A percentile compares a stretch with the other conserved stretches of the same genome.
phyloP scores from a whole-genome alignment of 2,797 vertebrate species.

The Natrix natrix region DNA sequence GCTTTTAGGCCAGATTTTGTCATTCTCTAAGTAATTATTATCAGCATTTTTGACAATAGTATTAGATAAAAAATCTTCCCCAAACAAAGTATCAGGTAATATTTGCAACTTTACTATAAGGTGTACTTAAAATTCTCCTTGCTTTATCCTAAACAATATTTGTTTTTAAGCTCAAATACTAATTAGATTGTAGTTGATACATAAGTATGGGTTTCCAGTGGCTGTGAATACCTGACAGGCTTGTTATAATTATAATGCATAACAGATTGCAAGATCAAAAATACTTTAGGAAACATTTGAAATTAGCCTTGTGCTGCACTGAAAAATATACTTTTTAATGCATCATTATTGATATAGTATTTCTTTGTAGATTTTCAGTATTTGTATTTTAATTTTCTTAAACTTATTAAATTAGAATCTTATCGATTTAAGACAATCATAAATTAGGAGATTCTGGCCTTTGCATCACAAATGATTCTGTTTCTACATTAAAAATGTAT shows the following conservation, averaged over 20 bases:
- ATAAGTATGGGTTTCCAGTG: neutral
- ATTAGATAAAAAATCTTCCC: neutral
- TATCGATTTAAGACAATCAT: neutral
- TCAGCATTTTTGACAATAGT: neutral
- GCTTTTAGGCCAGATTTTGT: neutral
- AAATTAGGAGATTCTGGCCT: neutral
- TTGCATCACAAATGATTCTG: neutral
- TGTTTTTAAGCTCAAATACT: neutral
- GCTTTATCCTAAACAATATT: neutral
- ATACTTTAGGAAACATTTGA: neutral
- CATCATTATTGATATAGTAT: neutral
- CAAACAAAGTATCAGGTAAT: neutral
- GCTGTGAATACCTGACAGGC: neutral
- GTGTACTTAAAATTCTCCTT: neutral
- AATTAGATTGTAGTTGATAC: neutral
- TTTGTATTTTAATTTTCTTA: conserved; percentile 14
- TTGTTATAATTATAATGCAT: neutral
- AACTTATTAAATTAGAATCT: conserved; percentile 4
- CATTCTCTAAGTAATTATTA: neutral
- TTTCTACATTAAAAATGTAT: neutral
- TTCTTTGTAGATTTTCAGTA: neutral
- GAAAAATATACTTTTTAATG: neutral
- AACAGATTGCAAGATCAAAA: neutral
- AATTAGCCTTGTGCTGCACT: neutral
- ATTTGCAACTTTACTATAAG: neutral